These are phyloP conservation scores for Mugil cephalus DNA, from an alignment of 2,113 vertebrate genomes.

Conservation along the genomic window DNA sequence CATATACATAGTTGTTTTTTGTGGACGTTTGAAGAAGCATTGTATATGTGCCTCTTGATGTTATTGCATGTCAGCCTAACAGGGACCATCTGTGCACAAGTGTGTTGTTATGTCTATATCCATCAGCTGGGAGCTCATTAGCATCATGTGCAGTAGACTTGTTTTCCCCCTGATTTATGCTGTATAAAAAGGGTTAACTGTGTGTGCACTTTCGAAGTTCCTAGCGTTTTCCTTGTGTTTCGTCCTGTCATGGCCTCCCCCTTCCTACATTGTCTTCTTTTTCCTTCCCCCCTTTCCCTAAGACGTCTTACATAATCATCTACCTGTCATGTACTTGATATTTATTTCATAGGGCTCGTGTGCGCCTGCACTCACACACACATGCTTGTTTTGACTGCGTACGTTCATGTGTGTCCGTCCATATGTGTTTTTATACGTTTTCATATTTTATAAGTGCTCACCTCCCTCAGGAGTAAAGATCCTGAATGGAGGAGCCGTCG, in stretches of 20 bases:
- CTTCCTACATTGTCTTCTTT: conserved; percentile 20
- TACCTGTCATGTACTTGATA: conserved; percentile 48
- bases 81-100: conserved; percentile 58
- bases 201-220: not conserved
- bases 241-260: not conserved
- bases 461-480: conserved; percentile 20
- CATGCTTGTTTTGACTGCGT: conserved; percentile 4
- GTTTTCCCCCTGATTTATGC: conserved; percentile 42
- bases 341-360: conserved; percentile 57
- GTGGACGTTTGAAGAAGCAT: conserved; percentile 43
- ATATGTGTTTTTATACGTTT: not conserved
- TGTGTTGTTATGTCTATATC: conserved; percentile 43
- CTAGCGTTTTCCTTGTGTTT: not conserved
- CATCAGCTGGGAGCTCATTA: conserved; percentile 51
- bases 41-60: conserved; percentile 31
- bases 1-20: conserved; percentile 13
- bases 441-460: too few relatives aligned
- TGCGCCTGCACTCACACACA: not conserved
- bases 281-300: not conserved
- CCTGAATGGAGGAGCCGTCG: conserved; percentile 24
- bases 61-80: conserved; percentile 37
- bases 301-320: conserved; percentile 66
- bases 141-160: conserved; percentile 24
- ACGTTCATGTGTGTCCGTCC: conserved; percentile 1
- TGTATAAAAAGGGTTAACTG: conserved; percentile 5